A percentile compares a stretch with the other conserved stretches of the same genome.
Conservation (phyloP, 2,888 invertebrate species). For the Kryphioiulus occultus region DNA sequence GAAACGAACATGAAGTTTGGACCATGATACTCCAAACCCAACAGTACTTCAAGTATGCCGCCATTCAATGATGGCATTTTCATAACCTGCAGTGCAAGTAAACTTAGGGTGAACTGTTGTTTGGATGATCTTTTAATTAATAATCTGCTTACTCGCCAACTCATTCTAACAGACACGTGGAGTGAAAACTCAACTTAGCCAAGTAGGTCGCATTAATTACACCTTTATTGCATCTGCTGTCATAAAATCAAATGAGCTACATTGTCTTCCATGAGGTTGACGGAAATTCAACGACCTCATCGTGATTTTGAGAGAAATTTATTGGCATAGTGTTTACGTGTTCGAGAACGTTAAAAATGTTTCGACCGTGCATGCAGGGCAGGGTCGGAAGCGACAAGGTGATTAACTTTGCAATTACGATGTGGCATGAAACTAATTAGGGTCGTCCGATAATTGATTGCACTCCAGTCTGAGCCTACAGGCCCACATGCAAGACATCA, state of each 20-base stretch:
- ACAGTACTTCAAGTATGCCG: too few species aligned
- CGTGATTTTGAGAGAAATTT: neutral
- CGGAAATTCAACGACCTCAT: constrained; percentile 2
- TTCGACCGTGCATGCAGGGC: neutral
- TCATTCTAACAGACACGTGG: too few species aligned
- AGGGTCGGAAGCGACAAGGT: neutral
- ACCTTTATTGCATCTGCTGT: neutral
- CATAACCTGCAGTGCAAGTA: too few species aligned
- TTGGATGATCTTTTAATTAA: too few species aligned
- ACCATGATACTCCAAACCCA: too few species aligned
- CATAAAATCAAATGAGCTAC: neutral
- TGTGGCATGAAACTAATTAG: neutral
- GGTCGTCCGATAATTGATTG: constrained; percentile 25
- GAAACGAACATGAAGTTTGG: too few species aligned
- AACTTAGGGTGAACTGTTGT: too few species aligned
- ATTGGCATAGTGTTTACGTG: neutral
- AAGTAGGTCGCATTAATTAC: neutral
- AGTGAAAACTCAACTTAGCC: neutral
- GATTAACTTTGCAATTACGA: neutral
- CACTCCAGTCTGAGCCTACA: constrained; percentile 17
- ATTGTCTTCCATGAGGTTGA: neutral
- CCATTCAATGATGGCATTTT: too few species aligned
- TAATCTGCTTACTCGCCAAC: too few species aligned
- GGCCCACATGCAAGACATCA: neutral
- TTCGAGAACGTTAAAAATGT: neutral